Base-by-base conservation (phyloP, 1,140 invertebrate genomes). In the Eciton burchellii region DNA sequence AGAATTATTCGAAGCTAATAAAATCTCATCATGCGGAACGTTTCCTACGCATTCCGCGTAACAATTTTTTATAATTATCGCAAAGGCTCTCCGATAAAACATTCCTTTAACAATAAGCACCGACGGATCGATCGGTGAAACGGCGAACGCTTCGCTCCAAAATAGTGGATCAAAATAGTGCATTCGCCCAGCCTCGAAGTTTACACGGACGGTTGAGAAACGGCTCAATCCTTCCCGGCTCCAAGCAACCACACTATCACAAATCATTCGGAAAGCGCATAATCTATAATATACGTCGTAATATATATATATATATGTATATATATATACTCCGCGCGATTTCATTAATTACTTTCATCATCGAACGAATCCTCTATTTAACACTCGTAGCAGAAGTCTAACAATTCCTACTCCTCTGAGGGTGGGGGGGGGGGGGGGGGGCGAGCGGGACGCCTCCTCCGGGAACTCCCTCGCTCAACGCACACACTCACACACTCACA, bases 331-430 rank as follows among this genome's bases (percentile, higher is more conserved):
- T 79, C 74, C 63, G 74, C 74, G 74, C 74, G 74, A 79, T 79
- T 74, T 73, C 52, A 81, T 84, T 81, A 82, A 87, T 89, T 89
- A 89, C 89, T 89, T 89, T 89, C 89, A 89, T 89, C 68, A 84
- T 89, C 72, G 71, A 73, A 71, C 66, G 57, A 84, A 81, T 76
- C 77, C 59, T 70, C 59, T 62, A 65, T 74, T 79, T 56, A 82
- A 76, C 70, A 70, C 72, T 71, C 52, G 81, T 82, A 71, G 83
- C 52, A 63, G 57, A 83, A 66, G 19, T 73, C 63, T 82, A 84
- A 88, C 82, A 84, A 87, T 87, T 26, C 76, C 71, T 63, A 68
- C 41, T 35, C 6, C 6, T 35, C 35, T 35, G 35, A 35, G 35
- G 52, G 24, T 41, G 56, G 49, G 43, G n/a, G 47, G n/a, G 60